phyloP scores from a whole-genome alignment of 2,797 vertebrate species.

The Morelia viridis region DNA sequence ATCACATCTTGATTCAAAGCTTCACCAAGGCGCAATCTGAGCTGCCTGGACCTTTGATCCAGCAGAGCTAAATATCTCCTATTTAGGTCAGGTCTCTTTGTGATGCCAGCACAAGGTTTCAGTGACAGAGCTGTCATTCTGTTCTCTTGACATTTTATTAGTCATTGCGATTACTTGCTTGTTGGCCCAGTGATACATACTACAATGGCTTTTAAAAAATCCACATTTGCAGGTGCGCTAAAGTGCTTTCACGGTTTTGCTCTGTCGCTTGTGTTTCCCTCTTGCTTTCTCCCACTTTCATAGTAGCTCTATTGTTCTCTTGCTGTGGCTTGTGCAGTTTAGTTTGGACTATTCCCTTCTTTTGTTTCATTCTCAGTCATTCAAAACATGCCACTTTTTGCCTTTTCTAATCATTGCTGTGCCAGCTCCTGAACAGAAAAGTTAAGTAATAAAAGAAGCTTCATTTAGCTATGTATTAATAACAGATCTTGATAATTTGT shows the following conservation, averaged over 20 bases:
- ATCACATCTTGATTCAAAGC: not conserved
- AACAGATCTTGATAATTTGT: not conserved
- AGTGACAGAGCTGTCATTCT: not conserved
- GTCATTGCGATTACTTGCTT: not conserved
- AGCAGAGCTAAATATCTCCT: not conserved
- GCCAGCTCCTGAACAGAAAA: not conserved
- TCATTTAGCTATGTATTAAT: slow-evolving; percentile 1
- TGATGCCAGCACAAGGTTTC: not conserved
- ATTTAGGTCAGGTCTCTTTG: not conserved
- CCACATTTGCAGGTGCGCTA: not conserved
- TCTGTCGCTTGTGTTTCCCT: not conserved
- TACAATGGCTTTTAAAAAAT: not conserved
- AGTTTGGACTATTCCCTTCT: not conserved
- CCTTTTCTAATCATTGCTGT: not conserved
- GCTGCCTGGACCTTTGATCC: not conserved
- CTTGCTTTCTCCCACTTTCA: not conserved
- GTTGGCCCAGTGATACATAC: not conserved
- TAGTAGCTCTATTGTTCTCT: slow-evolving; percentile 10
- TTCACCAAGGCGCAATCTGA: not conserved
- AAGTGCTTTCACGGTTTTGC: not conserved
- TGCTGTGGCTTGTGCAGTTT: not conserved
- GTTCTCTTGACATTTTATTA: not conserved
- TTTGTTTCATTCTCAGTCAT: slow-evolving; percentile 1
- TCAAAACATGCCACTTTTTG: not conserved
- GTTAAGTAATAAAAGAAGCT: not conserved